Evolutionary conservation across 1,140 invertebrate genomes (phyloP).

Genomic region (Lineus longissimus): DNA sequence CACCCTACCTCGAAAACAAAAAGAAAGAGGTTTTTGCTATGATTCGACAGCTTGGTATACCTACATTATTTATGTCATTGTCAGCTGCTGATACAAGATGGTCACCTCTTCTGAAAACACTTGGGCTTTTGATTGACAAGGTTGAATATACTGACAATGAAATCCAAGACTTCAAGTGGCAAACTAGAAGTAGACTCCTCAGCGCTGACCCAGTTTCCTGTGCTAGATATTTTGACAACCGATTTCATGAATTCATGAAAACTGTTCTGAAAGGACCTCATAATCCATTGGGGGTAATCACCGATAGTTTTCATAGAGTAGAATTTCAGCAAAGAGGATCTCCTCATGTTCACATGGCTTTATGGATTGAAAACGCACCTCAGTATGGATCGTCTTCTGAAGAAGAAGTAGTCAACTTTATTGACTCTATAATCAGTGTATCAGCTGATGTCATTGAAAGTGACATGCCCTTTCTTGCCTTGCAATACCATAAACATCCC

Average conservation of each 20-base stretch:
- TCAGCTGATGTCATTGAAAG: no score
- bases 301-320: neutral
- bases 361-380: no score
- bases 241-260: neutral
- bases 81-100: no score
- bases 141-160: neutral
- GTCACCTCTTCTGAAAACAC: neutral
- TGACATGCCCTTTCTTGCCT: no score
- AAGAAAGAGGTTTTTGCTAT: constrained; percentile 29
- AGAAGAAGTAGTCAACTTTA: no score
- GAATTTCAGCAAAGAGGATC: no score
- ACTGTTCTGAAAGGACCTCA: no score
- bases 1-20: constrained; percentile 20
- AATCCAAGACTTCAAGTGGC: neutral
- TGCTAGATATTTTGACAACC: neutral
- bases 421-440: no score
- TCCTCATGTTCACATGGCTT: neutral
- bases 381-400: no score
- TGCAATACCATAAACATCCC: no score
- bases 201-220: neutral
- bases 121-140: neutral
- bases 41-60: constrained; percentile 20
- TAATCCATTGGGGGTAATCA: neutral
- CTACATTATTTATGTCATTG: no score
- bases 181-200: neutral